Conservation (phyloP, 2,797 vertebrate genomes). For the Liparis tanakae region DNA sequence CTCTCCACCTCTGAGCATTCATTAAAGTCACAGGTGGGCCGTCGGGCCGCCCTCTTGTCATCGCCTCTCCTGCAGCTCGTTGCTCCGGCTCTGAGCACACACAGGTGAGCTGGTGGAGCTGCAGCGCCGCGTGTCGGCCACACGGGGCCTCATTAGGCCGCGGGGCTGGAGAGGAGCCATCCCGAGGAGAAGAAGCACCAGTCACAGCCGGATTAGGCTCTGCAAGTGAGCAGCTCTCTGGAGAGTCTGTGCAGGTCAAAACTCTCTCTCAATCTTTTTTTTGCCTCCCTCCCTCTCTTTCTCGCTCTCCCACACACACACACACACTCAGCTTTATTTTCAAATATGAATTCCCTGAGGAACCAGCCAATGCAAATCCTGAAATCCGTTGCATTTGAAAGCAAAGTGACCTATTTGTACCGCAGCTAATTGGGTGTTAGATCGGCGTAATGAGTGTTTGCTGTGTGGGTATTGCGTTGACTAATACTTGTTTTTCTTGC, state of each 20-base stretch:
- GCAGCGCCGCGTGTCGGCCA: slow-evolving; percentile 66
- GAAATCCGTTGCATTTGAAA: slow-evolving; percentile 54
- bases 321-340: slow-evolving; percentile 49
- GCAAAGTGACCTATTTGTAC: slow-evolving; percentile 71
- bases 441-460: slow-evolving; percentile 70
- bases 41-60: slow-evolving; percentile 63
- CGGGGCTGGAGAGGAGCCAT: slow-evolving; percentile 73
- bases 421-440: slow-evolving; percentile 63
- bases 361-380: slow-evolving; percentile 63
- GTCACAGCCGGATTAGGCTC: slow-evolving; percentile 76
- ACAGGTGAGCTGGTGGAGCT: slow-evolving; percentile 71
- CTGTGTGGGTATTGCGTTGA: not conserved
- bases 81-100: slow-evolving; percentile 52
- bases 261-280: slow-evolving; percentile 49
- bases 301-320: not conserved
- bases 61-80: slow-evolving; percentile 59
- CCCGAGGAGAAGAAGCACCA: slow-evolving; percentile 69
- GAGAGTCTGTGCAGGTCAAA: slow-evolving; percentile 79
- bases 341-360: slow-evolving; percentile 64
- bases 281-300: slow-evolving; percentile 29
- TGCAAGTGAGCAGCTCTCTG: slow-evolving; percentile 68
- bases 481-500: slow-evolving; percentile 29
- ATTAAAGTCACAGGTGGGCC: slow-evolving; percentile 67
- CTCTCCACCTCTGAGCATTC: slow-evolving; percentile 57
- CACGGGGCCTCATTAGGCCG: slow-evolving; percentile 82